Evolutionary conservation across 2,797 vertebrate genomes (phyloP).

Genomic region (Labroides dimidiatus): DNA sequence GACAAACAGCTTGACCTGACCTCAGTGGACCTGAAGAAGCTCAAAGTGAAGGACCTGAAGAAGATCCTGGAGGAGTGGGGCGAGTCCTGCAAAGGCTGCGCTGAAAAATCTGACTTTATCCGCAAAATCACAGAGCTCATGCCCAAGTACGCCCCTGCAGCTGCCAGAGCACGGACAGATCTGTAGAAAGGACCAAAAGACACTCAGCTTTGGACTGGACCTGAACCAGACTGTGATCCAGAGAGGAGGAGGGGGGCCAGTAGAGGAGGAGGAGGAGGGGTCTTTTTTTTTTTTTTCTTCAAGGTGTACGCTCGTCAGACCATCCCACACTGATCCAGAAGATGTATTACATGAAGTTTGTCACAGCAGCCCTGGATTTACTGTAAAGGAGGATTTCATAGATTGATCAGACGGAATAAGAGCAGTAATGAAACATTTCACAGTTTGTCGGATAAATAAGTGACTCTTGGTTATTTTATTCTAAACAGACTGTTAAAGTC

Average conservation of each 20-base stretch:
- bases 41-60: constrained; percentile 96
- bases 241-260: constrained; percentile 4
- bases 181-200: constrained; percentile 73
- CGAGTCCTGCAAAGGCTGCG: constrained; percentile 96
- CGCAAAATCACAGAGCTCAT: constrained; percentile 96
- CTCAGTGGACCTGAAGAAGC: constrained; percentile 94
- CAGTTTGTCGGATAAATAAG: background rate
- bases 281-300: constrained; percentile 11
- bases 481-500: background rate
- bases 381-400: background rate
- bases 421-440: constrained; percentile 8
- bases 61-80: constrained; percentile 98
- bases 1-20: constrained; percentile 96
- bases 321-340: constrained; percentile 10
- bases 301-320: constrained; percentile 10
- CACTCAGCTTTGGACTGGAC: constrained; percentile 40
- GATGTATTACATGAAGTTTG: constrained; percentile 5
- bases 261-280: background rate
- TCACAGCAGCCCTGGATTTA: background rate
- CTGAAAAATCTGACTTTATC: constrained; percentile 96
- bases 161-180: constrained; percentile 92
- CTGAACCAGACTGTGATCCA: constrained; percentile 32
- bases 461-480: too few species aligned
- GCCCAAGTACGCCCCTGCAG: constrained; percentile 94
- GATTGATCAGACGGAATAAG: background rate